A percentile compares a stretch with the other conserved stretches of the same genome.
These are phyloP conservation scores for Horisme vitalbata DNA, from an alignment of 2,888 invertebrate species.

Conservation along the genomic window DNA sequence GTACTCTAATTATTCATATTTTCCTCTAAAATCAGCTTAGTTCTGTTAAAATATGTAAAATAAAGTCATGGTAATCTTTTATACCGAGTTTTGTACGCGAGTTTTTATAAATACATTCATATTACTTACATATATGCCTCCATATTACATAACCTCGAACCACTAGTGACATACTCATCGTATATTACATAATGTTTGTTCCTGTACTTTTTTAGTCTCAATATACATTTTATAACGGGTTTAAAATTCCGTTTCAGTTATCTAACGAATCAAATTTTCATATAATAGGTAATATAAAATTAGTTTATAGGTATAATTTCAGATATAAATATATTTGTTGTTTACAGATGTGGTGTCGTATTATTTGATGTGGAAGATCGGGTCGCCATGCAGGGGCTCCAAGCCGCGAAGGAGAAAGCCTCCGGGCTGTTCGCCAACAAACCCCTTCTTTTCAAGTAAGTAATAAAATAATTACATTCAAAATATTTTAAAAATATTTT, in stretches of 20 bases:
- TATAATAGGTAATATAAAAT: no score
- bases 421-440: conserved; percentile 76
- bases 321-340: conserved; percentile 12
- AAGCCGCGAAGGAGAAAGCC: conserved; percentile 79
- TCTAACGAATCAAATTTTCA: no score
- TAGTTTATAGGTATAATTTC: no score
- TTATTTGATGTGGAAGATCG: conserved; percentile 66
- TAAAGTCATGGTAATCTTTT: not conserved
- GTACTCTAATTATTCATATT: conserved; percentile 39
- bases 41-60: not conserved
- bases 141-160: conserved; percentile 30
- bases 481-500: not conserved
- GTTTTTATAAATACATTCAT: not conserved
- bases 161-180: conserved; percentile 15
- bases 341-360: conserved; percentile 37
- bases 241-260: no score
- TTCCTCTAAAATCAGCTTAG: conserved; percentile 12
- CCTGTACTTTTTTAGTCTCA: no score
- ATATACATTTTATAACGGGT: no score
- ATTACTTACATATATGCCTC: conserved; percentile 13
- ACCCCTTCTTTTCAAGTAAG: conserved; percentile 77
- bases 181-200: conserved; percentile 22
- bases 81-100: not conserved
- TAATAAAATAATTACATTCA: not conserved
- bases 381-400: conserved; percentile 74